A percentile compares a stretch with the other conserved stretches of the same genome.
These are phyloP conservation scores for Apostichopus japonicus DNA, from an alignment of 35 echinoderm and acorn worm genomes.

Conservation along the genomic window DNA sequence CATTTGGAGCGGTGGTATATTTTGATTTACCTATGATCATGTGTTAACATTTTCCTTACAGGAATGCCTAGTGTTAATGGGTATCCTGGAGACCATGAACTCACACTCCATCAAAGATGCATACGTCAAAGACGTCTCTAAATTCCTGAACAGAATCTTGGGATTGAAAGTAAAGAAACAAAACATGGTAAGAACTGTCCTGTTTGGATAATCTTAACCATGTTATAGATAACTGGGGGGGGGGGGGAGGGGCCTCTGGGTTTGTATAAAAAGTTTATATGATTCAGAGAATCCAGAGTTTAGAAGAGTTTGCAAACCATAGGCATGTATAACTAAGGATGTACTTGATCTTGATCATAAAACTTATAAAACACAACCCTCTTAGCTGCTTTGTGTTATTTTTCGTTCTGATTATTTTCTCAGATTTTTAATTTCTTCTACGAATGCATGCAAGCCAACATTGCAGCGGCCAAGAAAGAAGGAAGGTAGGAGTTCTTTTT, in stretches of 20 bases:
- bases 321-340: too few relatives aligned
- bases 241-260: too few relatives aligned
- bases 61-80: slow-evolving; percentile 83
- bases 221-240: too few relatives aligned
- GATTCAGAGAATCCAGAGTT: too few relatives aligned
- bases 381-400: background rate
- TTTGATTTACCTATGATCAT: too few relatives aligned
- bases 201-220: too few relatives aligned
- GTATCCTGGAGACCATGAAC: slow-evolving; percentile 42
- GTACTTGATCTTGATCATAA: too few relatives aligned
- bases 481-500: slow-evolving; percentile 66
- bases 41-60: background rate
- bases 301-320: too few relatives aligned
- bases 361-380: too few relatives aligned
- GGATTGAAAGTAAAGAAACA: slow-evolving; percentile 78
- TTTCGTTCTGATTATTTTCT: background rate
- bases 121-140: slow-evolving; percentile 67
- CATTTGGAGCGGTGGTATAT: too few relatives aligned
- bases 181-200: slow-evolving; percentile 83
- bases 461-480: slow-evolving; percentile 88
- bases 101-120: slow-evolving; percentile 56
- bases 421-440: slow-evolving; percentile 94
- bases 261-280: too few relatives aligned
- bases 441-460: slow-evolving; percentile 71
- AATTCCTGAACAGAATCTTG: slow-evolving; percentile 92